Conservation (phyloP, 2,888 invertebrate species). For the Troilus luridus region DNA sequence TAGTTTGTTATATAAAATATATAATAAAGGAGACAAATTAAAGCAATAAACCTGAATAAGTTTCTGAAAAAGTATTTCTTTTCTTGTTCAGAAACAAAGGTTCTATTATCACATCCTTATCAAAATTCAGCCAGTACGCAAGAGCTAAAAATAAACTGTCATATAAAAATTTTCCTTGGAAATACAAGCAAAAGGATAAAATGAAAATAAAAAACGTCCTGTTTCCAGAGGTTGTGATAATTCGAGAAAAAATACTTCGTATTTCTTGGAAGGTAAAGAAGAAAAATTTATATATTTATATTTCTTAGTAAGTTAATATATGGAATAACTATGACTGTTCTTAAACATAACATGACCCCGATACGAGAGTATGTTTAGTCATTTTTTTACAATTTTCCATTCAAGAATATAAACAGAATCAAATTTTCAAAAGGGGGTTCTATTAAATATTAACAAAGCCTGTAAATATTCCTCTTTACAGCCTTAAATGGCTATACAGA, state of each 20-base stretch:
- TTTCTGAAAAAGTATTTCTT: too few species aligned
- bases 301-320: not conserved
- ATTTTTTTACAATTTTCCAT: not conserved
- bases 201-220: not conserved
- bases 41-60: not conserved
- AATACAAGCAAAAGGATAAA: not conserved
- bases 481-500: too few species aligned
- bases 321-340: too few species aligned
- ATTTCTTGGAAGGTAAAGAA: not conserved
- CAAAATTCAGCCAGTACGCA: not conserved
- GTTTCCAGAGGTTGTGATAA: not conserved
- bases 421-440: too few species aligned
- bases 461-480: too few species aligned
- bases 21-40: too few species aligned
- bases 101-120: not conserved
- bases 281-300: not conserved
- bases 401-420: too few species aligned
- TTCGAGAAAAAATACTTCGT: not conserved
- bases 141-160: not conserved
- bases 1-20: not conserved
- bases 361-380: too few species aligned
- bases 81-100: not conserved
- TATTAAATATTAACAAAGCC: too few species aligned
- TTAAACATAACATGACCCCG: too few species aligned
- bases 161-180: not conserved